Base-by-base conservation (phyloP, 2,113 vertebrate genomes). In the Orientallactaga bullata region DNA sequence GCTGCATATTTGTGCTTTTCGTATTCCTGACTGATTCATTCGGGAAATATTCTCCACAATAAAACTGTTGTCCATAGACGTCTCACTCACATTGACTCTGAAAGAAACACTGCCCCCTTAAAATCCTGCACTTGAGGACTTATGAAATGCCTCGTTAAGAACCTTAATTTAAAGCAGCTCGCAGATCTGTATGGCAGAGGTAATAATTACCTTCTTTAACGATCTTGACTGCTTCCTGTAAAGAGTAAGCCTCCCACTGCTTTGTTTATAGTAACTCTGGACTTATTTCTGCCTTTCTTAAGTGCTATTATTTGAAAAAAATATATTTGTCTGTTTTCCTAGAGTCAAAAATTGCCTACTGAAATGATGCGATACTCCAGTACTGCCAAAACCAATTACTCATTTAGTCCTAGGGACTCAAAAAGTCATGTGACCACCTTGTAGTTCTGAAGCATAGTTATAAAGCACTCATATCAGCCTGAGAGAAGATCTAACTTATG, bases 91-190 rank as follows among this genome's bases (percentile, higher is more conserved):
- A 9, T 2, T 58, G 77, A 90, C 88, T 78, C 65, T 24, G 55
- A 63, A 90, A 95, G 39, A 61, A 77, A 95, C 63, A 8, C 77
- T 82, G 42, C 65, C 77, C 91, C 81, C 63, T 89, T 82, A 85
- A 47, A 89, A 68, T 61, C 65, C 73, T 93, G 79, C 69, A 15
- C 82, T 71, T 96, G 95, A 91, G 79, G 73, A 88, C 81, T 68
- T 37, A 90, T 96, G 96, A 97, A 96, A 97, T 83, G 95, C 96
- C 93, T 96, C 89, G 85, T 97, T 97, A 95, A 96, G 95, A 96
- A 85, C 39, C 89, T 96, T 97, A 96, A 97, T 97, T 97, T 95
- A 97, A 96, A 97, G 95, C 96, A 94, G 93, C 60, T 28, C 76
- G 71, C n/a, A 60, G 85, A 71, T 95, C 81, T 78, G 58, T 74